A percentile compares a stretch with the other conserved stretches of the same genome.
These are phyloP conservation scores for Chaetodon auriga DNA, from an alignment of 2,113 vertebrate genomes.

Conservation along the genomic window DNA sequence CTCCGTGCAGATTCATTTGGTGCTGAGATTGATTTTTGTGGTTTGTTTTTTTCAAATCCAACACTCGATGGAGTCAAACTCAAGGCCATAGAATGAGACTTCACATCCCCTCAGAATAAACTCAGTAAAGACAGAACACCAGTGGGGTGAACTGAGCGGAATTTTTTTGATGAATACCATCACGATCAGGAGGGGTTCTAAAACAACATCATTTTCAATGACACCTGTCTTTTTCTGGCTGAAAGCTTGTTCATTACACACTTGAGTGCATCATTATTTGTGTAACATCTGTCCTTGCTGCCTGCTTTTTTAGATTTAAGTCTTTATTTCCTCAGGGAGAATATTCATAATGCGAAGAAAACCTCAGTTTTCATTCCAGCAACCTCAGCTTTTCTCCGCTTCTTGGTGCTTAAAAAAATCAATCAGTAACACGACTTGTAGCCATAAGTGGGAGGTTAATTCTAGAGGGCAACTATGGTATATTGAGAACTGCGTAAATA, in stretches of 20 bases:
- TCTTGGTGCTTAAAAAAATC: background rate
- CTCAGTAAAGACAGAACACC: background rate
- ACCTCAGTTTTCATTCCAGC: background rate
- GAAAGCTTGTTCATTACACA: conserved; percentile 47
- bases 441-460: conserved; percentile 8
- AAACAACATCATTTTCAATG: background rate
- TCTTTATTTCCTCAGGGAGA: conserved; percentile 35
- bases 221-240: conserved; percentile 4
- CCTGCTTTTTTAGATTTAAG: conserved; percentile 38
- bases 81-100: background rate
- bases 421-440: background rate
- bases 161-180: conserved; percentile 1
- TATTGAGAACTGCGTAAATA: conserved; percentile 49
- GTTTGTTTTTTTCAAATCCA: background rate
- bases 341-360: conserved; percentile 3
- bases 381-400: background rate
- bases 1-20: background rate
- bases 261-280: conserved; percentile 31
- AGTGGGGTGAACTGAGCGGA: background rate
- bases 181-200: background rate
- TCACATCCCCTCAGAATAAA: background rate
- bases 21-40: too few relatives aligned
- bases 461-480: conserved; percentile 13
- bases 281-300: conserved; percentile 38
- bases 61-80: background rate